These are phyloP conservation scores for Sepiola atlantica DNA, from an alignment of 2,888 invertebrate species.

Conservation along the genomic window DNA sequence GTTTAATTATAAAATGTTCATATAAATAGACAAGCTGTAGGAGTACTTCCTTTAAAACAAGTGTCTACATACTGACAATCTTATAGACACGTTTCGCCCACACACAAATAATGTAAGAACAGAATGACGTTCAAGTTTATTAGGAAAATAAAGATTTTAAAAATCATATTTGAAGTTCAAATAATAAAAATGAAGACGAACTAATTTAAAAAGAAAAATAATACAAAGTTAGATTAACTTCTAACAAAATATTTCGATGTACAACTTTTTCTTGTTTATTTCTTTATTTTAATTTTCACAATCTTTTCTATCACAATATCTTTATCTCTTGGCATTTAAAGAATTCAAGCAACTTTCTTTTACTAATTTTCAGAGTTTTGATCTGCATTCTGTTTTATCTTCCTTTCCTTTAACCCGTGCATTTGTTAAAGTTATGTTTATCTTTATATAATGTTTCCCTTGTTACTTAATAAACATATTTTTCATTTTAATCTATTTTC, in stretches of 20 bases:
- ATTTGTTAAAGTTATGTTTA: not conserved
- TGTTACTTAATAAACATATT: not conserved
- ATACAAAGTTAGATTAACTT: not conserved
- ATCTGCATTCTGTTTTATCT: not conserved
- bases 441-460: not conserved
- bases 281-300: not conserved
- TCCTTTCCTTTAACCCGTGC: not conserved
- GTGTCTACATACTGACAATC: not conserved
- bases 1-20: not conserved
- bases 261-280: not conserved
- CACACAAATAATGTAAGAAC: not conserved
- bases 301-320: not conserved
- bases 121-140: not conserved
- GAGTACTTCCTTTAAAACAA: not conserved
- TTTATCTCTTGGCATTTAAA: not conserved
- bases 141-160: not conserved
- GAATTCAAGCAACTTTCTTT: conserved; percentile 24
- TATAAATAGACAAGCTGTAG: not conserved
- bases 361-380: not conserved
- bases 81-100: not conserved
- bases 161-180: not conserved
- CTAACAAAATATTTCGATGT: not conserved
- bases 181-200: not conserved
- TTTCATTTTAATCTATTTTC: not conserved
- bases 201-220: not conserved